phyloP scores from a whole-genome alignment of 2,113 vertebrate genomes.

The Eudyptes chrysolophus region DNA sequence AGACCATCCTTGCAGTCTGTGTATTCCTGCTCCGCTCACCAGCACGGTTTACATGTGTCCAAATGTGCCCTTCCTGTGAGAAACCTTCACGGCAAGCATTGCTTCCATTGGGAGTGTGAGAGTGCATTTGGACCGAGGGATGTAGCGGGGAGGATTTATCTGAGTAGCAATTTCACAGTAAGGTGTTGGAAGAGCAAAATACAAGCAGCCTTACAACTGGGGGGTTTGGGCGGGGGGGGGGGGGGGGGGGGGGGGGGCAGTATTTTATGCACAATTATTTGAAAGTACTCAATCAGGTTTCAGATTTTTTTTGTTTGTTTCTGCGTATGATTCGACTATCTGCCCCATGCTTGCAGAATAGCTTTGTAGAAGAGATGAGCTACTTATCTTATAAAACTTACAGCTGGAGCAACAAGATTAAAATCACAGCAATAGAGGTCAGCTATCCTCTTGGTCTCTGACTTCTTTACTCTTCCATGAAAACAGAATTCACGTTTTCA shows the following conservation, averaged over 20 bases:
- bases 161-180: not conserved
- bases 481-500: not conserved
- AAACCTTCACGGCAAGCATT: fast-evolving
- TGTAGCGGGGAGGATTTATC: fast-evolving
- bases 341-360: not conserved
- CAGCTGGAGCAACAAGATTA: not conserved
- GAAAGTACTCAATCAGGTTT: not conserved
- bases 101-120: not conserved
- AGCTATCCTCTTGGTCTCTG: not conserved
- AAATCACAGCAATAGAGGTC: not conserved
- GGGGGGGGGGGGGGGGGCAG: not conserved
- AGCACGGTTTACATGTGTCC: fast-evolving
- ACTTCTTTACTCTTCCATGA: not conserved
- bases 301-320: not conserved
- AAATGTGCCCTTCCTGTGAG: not conserved
- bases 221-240: too few species aligned
- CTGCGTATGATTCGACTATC: fast-evolving
- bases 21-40: not conserved
- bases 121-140: not conserved
- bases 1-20: not conserved
- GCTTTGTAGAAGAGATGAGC: not conserved
- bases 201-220: not conserved
- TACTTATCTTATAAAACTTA: not conserved
- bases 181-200: not conserved
- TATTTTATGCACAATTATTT: not conserved